Evolutionary conservation across 2,888 invertebrate species (phyloP), one percentile per base, ranked within the genome.

Genomic region (Notodonta dromedarius): DNA sequence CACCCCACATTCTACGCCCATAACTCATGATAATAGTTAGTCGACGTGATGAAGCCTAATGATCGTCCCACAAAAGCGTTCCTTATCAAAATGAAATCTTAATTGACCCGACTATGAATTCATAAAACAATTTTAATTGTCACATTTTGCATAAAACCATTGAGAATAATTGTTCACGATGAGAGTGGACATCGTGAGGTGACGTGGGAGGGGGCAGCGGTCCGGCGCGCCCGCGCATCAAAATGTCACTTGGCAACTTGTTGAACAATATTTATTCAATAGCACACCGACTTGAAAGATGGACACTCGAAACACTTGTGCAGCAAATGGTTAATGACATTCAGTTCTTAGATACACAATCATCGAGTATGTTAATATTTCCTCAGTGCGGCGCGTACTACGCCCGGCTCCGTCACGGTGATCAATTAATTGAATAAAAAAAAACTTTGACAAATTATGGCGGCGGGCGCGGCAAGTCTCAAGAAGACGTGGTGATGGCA

Each of bases 211-310:
- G 82, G 78, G 76, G 73, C 76, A 67, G 60, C 58, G 59, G 73
- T 63, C 64, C 69, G 71, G 67, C 79, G 83, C 73, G 81, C 73
- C 74, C 72, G 81, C 79, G 79, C 84, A 80, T 84, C 85, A 82
- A 87, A 90, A 91, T 91, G 90, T 91, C 90, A 90, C 90, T 91
- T 86, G 89, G 87, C 86, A 84, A 89, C 87, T 89, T 88, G 85
- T 90, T 85, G 77, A 87, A 90, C 88, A 90, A 89, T 92, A 87
- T 92, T 92, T 91, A 90, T 91, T 90, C 89, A 91, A 91, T 88
- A 82, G 85, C 82, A 80, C 80, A 86, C 80, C 76, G 80, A 80
- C 85, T 88, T 84, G 82, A 87, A 84, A 85, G 85, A 87, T 84
- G 85, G 80, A 84, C 87, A 89, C 90, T 91, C 84, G 85, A 90